These are phyloP conservation scores for Centropristis striata DNA, from an alignment of 2,113 vertebrate species.

Conservation along the genomic window DNA sequence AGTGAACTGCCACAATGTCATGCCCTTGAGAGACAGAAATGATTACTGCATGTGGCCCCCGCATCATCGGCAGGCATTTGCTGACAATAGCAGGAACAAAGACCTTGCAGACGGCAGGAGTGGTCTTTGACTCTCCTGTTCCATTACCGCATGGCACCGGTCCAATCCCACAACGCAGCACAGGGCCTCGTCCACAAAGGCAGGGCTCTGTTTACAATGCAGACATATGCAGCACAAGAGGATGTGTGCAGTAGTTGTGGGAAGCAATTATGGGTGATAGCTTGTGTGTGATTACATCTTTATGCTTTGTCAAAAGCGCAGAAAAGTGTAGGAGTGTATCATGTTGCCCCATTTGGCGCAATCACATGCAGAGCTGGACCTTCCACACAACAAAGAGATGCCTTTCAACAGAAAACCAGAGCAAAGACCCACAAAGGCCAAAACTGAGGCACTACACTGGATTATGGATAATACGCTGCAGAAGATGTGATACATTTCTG, in stretches of 20 bases:
- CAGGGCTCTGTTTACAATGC: slow-evolving; percentile 52
- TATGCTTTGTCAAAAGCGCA: slow-evolving; percentile 54
- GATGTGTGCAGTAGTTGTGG: slow-evolving; percentile 63
- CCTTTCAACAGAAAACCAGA: slow-evolving; percentile 25
- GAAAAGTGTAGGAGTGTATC: slow-evolving; percentile 55
- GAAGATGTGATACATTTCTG: slow-evolving; percentile 49
- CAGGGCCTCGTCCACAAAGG: slow-evolving; percentile 33
- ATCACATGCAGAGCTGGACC: slow-evolving; percentile 26
- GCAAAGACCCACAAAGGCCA: slow-evolving; percentile 7
- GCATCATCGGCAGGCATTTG: slow-evolving; percentile 37
- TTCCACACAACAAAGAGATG: slow-evolving; percentile 59
- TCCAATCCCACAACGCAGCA: slow-evolving; percentile 63
- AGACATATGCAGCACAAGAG: slow-evolving; percentile 29
- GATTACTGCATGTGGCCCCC: slow-evolving; percentile 40
- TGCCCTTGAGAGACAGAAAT: slow-evolving; percentile 57
- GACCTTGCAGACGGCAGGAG: slow-evolving; percentile 58
- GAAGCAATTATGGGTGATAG: slow-evolving; percentile 41
- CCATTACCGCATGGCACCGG: slow-evolving; percentile 73
- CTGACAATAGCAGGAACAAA: slow-evolving; percentile 75
- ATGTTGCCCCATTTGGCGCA: slow-evolving; percentile 42
- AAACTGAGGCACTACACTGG: slow-evolving; percentile 36
- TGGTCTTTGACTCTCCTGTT: slow-evolving; percentile 65
- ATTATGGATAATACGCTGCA: slow-evolving; percentile 37
- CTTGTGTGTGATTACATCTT: slow-evolving; percentile 55
- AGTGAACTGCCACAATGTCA: slow-evolving; percentile 47